Evolutionary conservation across 2,797 vertebrate genomes (phyloP).

Genomic region (Neoniphon sammara): DNA sequence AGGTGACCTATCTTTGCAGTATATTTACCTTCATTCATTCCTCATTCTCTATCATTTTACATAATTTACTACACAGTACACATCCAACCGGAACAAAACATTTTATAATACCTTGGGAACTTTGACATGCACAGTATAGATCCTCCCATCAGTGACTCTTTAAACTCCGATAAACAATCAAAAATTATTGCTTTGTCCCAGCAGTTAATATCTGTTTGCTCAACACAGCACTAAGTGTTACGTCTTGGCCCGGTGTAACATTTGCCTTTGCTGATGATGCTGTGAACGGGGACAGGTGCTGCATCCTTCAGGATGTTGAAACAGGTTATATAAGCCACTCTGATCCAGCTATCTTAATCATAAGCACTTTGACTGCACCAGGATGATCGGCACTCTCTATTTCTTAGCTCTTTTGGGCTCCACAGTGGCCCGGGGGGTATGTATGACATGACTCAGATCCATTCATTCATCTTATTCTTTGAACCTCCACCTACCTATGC

Average conservation of each 20-base stretch:
- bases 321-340: slow-evolving; percentile 63
- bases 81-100: neutral
- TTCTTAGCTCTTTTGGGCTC: slow-evolving; percentile 68
- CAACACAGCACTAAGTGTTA: slow-evolving; percentile 28
- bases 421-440: slow-evolving; percentile 66
- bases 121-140: slow-evolving; percentile 29
- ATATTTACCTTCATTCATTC: slow-evolving; percentile 1
- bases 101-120: slow-evolving; percentile 34
- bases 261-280: slow-evolving; percentile 19
- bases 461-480: slow-evolving; percentile 24
- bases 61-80: neutral
- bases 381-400: slow-evolving; percentile 70
- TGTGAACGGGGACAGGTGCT: slow-evolving; percentile 66
- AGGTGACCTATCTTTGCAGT: neutral
- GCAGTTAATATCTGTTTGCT: slow-evolving; percentile 45
- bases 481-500: neutral
- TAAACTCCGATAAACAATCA: slow-evolving; percentile 6
- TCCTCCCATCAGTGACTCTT: neutral
- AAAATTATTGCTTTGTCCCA: slow-evolving; percentile 15
- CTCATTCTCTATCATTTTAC: neutral
- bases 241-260: neutral
- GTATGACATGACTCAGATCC: slow-evolving; percentile 27
- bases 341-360: slow-evolving; percentile 22
- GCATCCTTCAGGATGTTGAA: slow-evolving; percentile 51
- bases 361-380: slow-evolving; percentile 51